Base-by-base conservation (phyloP, 2,113 vertebrate genomes). In the Nyctereutes procyonoides region DNA sequence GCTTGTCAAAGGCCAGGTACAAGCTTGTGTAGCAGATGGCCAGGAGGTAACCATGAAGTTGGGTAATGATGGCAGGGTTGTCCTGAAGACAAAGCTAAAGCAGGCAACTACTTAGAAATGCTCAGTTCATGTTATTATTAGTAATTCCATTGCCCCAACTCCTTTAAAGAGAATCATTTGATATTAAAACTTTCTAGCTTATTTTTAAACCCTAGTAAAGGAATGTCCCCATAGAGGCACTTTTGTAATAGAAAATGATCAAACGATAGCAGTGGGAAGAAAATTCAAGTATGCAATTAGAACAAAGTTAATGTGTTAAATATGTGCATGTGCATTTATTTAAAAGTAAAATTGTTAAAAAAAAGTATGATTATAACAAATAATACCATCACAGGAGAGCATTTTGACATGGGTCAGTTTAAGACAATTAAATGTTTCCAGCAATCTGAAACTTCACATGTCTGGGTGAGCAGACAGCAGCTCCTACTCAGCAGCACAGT, bases 171-270 rank as follows among this genome's bases (percentile, higher is more conserved):
- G 38, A 71, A 85, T n/a, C 51, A 30, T 60, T 73, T 93, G 56
- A n/a, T 79, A 77, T 56, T 35, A 56, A 95, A 82, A 55, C 26
- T 65, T 65, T 32, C 55, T 83, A 63, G 65, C 28, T 96, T 79
- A 81, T 63, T 96, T 90, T 55, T 91, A 90, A 92, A 82, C 51
- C n/a, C 26, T 58, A 83, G 67, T 74, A 53, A 91, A 95, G 95
- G 51, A 74, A 77, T 81, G 67, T 88, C 76, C 12, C 38, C 5
- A 13, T 1, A 48, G 19, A 56, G 35, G 80, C 12, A 53, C 15
- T 77, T 86, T 56, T 8, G 10, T 69, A 56, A 89, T n/a, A 89
- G 4, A 74, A 62, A 96, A 17, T 24, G 48, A 83, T 90, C 84
- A 86, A 82, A 85, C 3, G 26, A 38, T 0, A 71, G 26, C 8